Evolutionary conservation across 2,113 vertebrate genomes (phyloP).

Genomic region (Motacilla tschutschensis): DNA sequence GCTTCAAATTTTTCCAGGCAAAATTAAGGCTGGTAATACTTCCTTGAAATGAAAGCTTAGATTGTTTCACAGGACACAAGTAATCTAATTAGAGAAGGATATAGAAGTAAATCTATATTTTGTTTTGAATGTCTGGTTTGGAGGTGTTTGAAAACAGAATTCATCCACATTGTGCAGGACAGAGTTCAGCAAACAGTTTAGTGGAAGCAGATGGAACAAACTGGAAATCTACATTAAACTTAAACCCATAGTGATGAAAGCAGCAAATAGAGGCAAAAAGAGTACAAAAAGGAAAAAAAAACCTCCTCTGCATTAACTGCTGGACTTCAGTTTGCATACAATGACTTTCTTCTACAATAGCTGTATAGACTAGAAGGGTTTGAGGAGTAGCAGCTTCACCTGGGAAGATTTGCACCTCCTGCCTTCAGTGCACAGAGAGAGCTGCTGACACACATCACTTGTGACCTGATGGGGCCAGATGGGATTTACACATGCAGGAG

Average conservation of each 20-base stretch:
- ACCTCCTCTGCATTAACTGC: fast-evolving
- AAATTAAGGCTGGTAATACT: constrained; percentile 32
- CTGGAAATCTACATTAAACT: not conserved
- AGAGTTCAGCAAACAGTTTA: not conserved
- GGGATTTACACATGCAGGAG: not conserved
- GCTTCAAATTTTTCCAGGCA: not conserved
- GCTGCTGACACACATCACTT: not conserved
- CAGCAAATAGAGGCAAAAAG: not conserved
- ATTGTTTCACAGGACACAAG: constrained; percentile 25
- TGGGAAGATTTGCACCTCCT: not conserved
- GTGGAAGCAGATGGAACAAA: not conserved
- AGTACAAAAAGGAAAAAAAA: not conserved
- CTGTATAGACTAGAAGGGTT: fast-evolving
- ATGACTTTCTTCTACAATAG: not conserved
- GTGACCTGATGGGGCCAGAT: not conserved
- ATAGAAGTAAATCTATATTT: constrained; percentile 36
- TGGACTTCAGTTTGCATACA: not conserved
- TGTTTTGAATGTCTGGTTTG: constrained; percentile 19
- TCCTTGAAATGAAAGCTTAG: constrained; percentile 30
- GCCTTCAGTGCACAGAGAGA: fast-evolving
- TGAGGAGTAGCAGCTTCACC: not conserved
- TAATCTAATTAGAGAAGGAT: constrained; percentile 32
- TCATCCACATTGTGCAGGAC: not conserved
- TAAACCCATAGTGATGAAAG: not conserved
- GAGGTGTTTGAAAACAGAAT: constrained; percentile 41